These are phyloP conservation scores for Drosophila willistoni DNA, from an alignment of 1,140 invertebrate genomes.

Conservation along the genomic window DNA sequence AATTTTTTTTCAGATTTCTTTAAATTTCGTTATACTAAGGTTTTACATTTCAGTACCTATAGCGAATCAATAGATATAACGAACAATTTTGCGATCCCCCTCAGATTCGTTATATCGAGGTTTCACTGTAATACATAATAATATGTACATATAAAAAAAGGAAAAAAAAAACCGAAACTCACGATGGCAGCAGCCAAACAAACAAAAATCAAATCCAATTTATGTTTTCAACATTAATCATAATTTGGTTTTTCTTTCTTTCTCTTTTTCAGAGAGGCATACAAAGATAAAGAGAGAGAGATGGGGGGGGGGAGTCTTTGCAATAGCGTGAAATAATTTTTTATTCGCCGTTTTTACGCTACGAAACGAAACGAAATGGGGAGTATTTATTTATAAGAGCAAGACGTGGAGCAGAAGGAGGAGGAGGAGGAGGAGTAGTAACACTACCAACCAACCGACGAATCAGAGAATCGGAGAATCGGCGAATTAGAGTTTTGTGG, in stretches of 20 bases:
- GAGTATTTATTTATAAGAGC: background rate
- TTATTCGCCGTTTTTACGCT: conserved; percentile 76
- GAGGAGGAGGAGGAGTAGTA: background rate
- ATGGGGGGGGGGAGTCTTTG: conserved; percentile 11
- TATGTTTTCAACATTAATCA: conserved; percentile 73
- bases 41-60: too few species aligned
- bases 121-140: background rate
- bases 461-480: background rate
- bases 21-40: too few species aligned
- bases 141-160: conserved; percentile 12
- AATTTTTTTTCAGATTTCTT: too few species aligned
- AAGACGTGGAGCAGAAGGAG: background rate
- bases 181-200: conserved; percentile 55
- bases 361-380: conserved; percentile 27
- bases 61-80: too few species aligned
- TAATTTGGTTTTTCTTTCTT: conserved; percentile 53
- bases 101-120: too few species aligned
- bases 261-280: background rate
- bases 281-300: background rate
- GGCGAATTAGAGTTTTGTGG: background rate
- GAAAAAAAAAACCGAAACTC: conserved; percentile 13
- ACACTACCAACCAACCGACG: background rate
- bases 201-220: conserved; percentile 80
- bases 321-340: conserved; percentile 73
- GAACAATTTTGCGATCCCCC: too few species aligned